These are phyloP conservation scores for Thereva unica DNA, from an alignment of 2,888 invertebrate species.

Conservation along the genomic window DNA sequence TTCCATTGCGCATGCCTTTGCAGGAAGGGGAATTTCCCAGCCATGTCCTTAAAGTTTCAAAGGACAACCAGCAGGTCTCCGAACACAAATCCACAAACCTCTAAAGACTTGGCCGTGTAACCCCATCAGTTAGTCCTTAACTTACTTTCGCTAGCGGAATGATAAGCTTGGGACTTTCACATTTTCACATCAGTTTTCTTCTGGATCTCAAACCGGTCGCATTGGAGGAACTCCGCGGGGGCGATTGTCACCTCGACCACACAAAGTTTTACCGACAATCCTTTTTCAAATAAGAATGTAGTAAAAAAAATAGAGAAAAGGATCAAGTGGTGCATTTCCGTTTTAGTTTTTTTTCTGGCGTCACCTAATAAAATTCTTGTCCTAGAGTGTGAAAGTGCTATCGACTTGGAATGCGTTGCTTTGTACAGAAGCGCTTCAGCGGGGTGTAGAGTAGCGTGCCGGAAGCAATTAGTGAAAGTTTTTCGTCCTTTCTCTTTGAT, in stretches of 20 bases:
- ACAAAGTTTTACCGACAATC: constrained; percentile 5
- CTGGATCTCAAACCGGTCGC: constrained; percentile 36
- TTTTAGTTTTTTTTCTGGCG: neutral
- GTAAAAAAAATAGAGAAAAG: too few species aligned
- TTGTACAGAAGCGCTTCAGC: neutral
- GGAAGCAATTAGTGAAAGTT: constrained; percentile 10
- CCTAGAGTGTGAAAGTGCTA: constrained; percentile 5
- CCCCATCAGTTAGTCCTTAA: constrained; percentile 7
- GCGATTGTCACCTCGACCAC: neutral
- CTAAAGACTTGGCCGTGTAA: neutral
- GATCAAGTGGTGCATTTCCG: neutral
- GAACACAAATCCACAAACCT: too few species aligned
- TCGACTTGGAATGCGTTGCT: neutral
- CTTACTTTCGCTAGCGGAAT: constrained; percentile 23
- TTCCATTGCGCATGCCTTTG: too few species aligned
- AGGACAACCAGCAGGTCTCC: too few species aligned
- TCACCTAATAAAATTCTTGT: neutral
- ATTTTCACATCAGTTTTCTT: constrained; percentile 35
- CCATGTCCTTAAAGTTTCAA: too few species aligned
- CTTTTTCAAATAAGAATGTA: too few species aligned
- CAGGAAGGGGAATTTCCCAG: too few species aligned
- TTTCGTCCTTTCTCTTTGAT: neutral
- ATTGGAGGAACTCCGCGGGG: constrained; percentile 6
- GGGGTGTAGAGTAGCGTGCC: neutral
- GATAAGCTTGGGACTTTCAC: constrained; percentile 30